phyloP scores from a whole-genome alignment of 2,113 vertebrate genomes.

The Monopterus albus region DNA sequence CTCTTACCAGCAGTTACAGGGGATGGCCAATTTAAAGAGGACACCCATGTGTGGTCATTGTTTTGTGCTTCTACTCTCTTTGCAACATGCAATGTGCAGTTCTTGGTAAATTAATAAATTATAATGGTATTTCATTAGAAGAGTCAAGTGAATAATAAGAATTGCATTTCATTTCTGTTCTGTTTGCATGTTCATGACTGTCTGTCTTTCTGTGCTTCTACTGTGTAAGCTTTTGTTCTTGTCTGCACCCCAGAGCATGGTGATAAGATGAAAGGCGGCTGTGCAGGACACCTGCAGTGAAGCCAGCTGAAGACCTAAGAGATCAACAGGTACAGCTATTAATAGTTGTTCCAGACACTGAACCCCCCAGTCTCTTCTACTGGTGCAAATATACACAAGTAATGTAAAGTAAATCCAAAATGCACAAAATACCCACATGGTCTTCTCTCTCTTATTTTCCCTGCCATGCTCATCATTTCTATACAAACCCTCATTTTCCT shows the following conservation, averaged over 20 bases:
- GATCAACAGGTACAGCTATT: not conserved
- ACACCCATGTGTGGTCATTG: no score
- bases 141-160: not conserved
- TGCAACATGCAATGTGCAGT: not conserved
- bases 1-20: no score
- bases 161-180: not conserved
- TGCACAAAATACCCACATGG: not conserved
- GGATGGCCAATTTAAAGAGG: no score
- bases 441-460: not conserved
- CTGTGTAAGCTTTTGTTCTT: not conserved
- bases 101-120: not conserved
- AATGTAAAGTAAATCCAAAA: not conserved
- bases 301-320: not conserved
- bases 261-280: not conserved
- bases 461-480: no score
- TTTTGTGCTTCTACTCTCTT: not conserved
- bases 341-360: not conserved
- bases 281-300: not conserved
- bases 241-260: not conserved
- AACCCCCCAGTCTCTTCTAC: not conserved
- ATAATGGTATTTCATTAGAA: not conserved
- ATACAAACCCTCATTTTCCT: no score
- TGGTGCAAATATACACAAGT: not conserved
- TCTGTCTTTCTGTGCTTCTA: not conserved
- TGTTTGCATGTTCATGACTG: no score